Percentiles rank a stretch among this genome's conserved stretches.
Evolutionary conservation across 2,797 vertebrate genomes (phyloP).

Genomic region (Cynopterus sphinx): DNA sequence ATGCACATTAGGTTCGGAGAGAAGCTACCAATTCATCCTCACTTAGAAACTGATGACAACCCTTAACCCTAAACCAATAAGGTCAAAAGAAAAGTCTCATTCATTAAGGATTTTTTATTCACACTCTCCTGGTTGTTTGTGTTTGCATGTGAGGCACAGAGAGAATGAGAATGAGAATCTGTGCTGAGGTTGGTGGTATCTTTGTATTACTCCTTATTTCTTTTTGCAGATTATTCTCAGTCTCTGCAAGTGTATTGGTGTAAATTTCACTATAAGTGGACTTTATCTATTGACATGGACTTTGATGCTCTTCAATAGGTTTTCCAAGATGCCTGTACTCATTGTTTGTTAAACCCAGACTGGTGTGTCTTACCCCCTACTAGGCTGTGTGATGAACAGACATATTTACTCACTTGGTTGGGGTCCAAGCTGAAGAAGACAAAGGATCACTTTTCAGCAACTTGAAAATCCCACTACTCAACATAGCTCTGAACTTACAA

Average conservation of each 20-base stretch:
- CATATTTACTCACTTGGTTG: neutral
- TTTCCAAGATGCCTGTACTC: neutral
- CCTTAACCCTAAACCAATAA: neutral
- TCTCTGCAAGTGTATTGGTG: neutral
- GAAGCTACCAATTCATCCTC: neutral
- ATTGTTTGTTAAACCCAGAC: neutral
- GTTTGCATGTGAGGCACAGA: neutral
- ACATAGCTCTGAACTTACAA: neutral
- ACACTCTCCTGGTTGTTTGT: neutral
- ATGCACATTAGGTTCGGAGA: neutral
- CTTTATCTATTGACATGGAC: neutral
- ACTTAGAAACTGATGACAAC: neutral
- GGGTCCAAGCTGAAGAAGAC: neutral
- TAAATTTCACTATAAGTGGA: neutral
- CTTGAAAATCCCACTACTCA: neutral
- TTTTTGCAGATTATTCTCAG: neutral
- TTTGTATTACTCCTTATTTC: neutral
- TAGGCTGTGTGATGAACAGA: neutral
- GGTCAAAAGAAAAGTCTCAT: neutral
- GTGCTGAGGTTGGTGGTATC: neutral
- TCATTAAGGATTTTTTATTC: neutral
- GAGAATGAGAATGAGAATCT: neutral
- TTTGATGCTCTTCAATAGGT: neutral
- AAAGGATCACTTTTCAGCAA: neutral
- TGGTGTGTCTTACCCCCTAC: neutral